These are phyloP conservation scores for Colletes collaris DNA, from an alignment of 2,888 invertebrate genomes.

Conservation along the genomic window DNA sequence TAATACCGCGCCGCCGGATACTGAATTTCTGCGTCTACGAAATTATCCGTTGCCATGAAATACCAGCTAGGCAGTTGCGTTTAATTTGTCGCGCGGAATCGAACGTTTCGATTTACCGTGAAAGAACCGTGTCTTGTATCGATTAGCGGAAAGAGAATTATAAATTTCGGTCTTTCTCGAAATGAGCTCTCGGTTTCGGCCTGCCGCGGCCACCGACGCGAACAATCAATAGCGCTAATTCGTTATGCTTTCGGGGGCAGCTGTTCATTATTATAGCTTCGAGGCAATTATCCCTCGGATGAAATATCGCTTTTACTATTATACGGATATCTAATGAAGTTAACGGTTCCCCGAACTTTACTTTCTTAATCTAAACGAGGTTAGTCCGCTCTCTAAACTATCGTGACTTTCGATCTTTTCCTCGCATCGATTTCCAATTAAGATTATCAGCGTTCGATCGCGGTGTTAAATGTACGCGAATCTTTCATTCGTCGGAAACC, in stretches of 20 bases:
- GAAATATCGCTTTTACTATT: conserved; percentile 34
- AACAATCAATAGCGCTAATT: conserved; percentile 57
- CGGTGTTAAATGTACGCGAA: too few relatives aligned
- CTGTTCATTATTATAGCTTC: conserved; percentile 53
- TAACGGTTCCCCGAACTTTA: background rate
- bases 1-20: background rate
- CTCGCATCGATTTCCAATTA: too few relatives aligned
- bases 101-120: background rate
- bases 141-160: background rate
- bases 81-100: background rate
- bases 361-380: background rate
- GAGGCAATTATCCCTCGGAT: conserved; percentile 41
- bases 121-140: background rate
- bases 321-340: conserved; percentile 25
- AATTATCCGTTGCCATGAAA: conserved; percentile 5
- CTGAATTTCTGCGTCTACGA: conserved; percentile 16
- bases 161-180: background rate
- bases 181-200: conserved; percentile 3
- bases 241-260: conserved; percentile 55
- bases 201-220: background rate
- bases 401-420: too few relatives aligned
- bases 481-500: too few relatives aligned
- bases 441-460: too few relatives aligned
- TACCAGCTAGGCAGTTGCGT: background rate
- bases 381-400: background rate